A percentile compares a stretch with the other conserved stretches of the same genome.
phyloP scores from a whole-genome alignment of 2,113 vertebrate genomes.

The Leucopsar rothschildi region DNA sequence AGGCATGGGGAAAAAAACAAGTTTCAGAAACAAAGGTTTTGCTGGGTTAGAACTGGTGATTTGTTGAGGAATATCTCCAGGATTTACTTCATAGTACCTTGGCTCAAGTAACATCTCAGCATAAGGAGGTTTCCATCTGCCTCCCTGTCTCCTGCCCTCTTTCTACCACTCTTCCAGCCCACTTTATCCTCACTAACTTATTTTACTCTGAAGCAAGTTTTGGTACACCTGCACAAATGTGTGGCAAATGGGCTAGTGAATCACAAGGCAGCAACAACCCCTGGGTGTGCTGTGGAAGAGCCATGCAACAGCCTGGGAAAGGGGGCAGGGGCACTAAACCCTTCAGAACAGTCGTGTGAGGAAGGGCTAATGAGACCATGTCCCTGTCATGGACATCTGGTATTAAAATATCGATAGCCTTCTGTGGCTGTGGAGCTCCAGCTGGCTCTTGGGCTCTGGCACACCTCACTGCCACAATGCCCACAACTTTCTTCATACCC shows the following conservation, averaged over 20 bases:
- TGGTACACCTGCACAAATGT: rapidly evolving
- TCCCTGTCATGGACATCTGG: neutral
- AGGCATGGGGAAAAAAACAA: neutral
- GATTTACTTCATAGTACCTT: neutral
- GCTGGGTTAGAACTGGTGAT: neutral
- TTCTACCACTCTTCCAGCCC: neutral
- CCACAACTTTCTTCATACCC: neutral
- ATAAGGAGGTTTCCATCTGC: neutral
- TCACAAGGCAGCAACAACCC: neutral
- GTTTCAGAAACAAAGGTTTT: neutral
- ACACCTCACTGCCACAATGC: neutral
- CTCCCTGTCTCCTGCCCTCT: neutral
- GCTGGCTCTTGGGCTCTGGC: neutral
- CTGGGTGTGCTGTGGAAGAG: neutral
- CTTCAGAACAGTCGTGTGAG: neutral
- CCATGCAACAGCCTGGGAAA: neutral
- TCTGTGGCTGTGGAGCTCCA: neutral
- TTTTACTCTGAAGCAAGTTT: neutral
- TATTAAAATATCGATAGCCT: neutral
- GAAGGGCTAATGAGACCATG: neutral
- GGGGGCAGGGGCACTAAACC: neutral
- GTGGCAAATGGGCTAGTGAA: neutral
- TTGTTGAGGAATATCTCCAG: neutral
- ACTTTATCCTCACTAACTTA: neutral
- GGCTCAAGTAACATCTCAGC: neutral